phyloP scores from a whole-genome alignment of 2,888 invertebrate genomes.

The Imbricaverruca yamaguchii region DNA sequence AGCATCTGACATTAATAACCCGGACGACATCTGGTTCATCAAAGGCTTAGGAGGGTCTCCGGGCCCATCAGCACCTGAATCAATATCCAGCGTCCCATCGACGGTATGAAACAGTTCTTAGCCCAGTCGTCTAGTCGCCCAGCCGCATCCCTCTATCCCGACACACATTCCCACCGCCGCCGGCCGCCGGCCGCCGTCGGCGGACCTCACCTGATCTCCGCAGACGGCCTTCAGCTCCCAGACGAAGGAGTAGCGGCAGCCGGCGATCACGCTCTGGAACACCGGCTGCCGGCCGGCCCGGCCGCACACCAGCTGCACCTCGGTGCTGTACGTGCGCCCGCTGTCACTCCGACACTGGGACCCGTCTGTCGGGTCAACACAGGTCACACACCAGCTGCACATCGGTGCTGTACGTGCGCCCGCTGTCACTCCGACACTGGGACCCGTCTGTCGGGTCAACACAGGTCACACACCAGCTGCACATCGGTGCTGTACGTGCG shows the following conservation, averaged over 20 bases:
- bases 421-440: not conserved
- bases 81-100: too few relatives aligned
- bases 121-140: not conserved
- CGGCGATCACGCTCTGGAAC: not conserved
- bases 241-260: not conserved
- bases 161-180: not conserved
- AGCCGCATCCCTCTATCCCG: not conserved
- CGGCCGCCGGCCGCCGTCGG: not conserved
- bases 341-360: not conserved
- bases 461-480: not conserved
- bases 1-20: not conserved
- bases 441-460: not conserved
- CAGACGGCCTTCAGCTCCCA: not conserved
- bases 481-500: not conserved
- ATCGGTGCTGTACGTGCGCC: not conserved
- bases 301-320: slow-evolving; percentile 6
- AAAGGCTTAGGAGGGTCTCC: not conserved
- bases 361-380: not conserved
- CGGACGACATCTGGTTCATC: not conserved
- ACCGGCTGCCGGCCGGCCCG: not conserved
- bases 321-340: too few relatives aligned
- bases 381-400: too few relatives aligned
- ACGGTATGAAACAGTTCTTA: not conserved
- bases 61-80: not conserved
- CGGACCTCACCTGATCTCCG: not conserved